phyloP scores from a whole-genome alignment of 30 jellyfish, hydroid and myxozoan species.

The Cassiopea xamachana region DNA sequence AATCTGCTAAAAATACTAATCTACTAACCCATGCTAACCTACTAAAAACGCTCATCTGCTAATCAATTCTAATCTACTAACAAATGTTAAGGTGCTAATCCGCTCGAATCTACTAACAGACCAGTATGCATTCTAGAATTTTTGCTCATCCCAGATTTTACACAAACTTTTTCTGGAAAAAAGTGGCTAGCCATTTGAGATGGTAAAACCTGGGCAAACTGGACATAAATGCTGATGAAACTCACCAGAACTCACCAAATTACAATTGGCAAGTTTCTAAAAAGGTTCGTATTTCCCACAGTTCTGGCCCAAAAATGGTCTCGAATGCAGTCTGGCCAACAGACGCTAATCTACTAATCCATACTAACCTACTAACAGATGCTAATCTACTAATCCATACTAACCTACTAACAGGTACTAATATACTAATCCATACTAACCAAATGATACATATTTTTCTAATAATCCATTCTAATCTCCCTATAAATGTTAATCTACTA shows the following conservation, averaged over 20 bases:
- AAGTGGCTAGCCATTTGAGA: too few species aligned
- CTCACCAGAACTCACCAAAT: too few species aligned
- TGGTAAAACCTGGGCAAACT: too few species aligned
- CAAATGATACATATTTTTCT: neutral
- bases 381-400: neutral
- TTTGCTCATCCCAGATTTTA: too few species aligned
- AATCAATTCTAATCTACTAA: neutral
- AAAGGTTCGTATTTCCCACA: too few species aligned
- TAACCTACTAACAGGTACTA: neutral
- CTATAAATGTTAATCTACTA: neutral
- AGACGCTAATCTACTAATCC: neutral
- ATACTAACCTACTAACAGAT: conserved; percentile 14
- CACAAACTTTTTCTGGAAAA: too few species aligned
- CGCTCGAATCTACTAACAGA: conserved; percentile 8
- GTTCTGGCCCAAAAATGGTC: too few species aligned
- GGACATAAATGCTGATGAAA: too few species aligned
- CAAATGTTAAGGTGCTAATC: neutral
- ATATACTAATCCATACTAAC: neutral
- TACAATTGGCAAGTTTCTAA: too few species aligned
- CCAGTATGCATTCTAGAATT: too few species aligned
- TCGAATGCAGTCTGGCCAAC: too few species aligned
- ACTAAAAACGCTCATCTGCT: neutral
- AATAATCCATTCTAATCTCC: neutral
- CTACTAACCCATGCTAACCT: neutral
- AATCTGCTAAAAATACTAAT: neutral